Evolutionary conservation across 2,797 vertebrate genomes (phyloP).

Genomic region (Peromyscus aztecus): DNA sequence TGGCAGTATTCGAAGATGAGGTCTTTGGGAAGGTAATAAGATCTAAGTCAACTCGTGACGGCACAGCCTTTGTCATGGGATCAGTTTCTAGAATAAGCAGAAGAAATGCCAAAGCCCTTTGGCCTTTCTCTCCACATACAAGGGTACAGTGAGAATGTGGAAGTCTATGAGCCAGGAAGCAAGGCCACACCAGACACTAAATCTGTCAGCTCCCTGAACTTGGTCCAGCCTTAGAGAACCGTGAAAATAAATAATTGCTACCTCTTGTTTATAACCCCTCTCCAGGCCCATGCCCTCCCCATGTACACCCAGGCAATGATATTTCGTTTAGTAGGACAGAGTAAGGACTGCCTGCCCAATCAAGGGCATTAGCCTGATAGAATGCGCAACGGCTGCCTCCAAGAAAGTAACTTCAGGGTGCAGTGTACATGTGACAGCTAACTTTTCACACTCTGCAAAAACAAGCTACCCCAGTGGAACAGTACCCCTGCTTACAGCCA

Average conservation of each 20-base stretch:
- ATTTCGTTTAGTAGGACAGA: background rate
- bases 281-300: background rate
- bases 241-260: background rate
- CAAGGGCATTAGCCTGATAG: too few species aligned
- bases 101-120: background rate
- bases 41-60: background rate
- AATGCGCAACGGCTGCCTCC: accelerated
- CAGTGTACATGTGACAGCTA: background rate
- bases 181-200: background rate
- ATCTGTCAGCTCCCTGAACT: background rate
- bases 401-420: background rate
- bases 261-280: background rate
- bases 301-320: background rate
- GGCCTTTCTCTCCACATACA: background rate
- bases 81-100: too few species aligned
- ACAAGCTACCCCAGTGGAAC: accelerated
- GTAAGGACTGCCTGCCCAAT: background rate
- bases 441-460: background rate
- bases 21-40: background rate
- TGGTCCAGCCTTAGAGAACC: background rate
- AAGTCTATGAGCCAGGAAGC: background rate
- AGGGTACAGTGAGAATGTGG: background rate
- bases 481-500: background rate
- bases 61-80: background rate
- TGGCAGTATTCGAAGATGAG: background rate